These are phyloP conservation scores for Neodiprion virginianus DNA, from an alignment of 1,140 invertebrate genomes.

Conservation along the genomic window DNA sequence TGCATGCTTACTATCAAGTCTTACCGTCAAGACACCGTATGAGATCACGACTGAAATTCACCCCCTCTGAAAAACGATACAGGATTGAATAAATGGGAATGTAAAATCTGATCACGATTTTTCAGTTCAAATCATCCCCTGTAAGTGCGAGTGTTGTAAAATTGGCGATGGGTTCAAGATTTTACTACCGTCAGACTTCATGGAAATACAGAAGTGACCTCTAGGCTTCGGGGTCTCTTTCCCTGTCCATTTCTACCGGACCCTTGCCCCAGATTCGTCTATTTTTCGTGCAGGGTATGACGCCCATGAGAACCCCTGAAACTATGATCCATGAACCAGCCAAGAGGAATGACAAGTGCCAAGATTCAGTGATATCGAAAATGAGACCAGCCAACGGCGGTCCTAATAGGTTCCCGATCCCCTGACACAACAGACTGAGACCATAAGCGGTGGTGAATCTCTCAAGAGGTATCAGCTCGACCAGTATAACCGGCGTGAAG, in stretches of 20 bases:
- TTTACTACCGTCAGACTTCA: no score
- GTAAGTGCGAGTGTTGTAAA: no score
- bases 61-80: no score
- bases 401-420: conserved; percentile 73
- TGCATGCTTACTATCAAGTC: no score
- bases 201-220: neutral
- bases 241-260: conserved; percentile 66
- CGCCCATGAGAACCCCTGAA: conserved; percentile 75
- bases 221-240: conserved; percentile 32
- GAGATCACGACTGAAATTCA: no score
- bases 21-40: no score
- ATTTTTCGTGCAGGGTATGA: conserved; percentile 72
- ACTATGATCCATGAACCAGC: conserved; percentile 79
- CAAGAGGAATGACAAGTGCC: conserved; percentile 78
- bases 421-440: conserved; percentile 84
- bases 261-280: conserved; percentile 69
- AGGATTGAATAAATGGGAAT: no score
- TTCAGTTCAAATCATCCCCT: no score
- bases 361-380: conserved; percentile 73
- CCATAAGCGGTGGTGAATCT: conserved; percentile 90
- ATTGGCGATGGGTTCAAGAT: no score
- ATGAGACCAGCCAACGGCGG: conserved; percentile 73
- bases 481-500: conserved; percentile 86
- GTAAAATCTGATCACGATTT: no score
- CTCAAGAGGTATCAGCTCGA: conserved; percentile 79